Conservation (phyloP, 2,113 vertebrate species). For the Ascaphus truei region DNA sequence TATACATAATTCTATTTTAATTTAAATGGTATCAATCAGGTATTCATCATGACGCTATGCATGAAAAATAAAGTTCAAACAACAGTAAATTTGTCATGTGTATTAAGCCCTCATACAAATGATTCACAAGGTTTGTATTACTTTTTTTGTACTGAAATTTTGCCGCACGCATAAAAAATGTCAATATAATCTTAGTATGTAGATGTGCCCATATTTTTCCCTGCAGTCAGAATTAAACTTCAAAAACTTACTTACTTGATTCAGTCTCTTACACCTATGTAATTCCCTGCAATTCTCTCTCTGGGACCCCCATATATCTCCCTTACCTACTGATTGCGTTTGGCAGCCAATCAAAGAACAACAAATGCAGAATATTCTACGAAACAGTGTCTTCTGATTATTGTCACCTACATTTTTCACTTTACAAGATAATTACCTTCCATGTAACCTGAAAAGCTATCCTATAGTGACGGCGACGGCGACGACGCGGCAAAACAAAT, state of each 20-base stretch:
- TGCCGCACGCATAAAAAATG: no score
- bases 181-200: no score
- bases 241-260: neutral
- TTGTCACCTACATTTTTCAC: neutral
- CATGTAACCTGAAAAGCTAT: constrained; percentile 16
- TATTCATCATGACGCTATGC: no score
- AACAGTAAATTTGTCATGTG: no score
- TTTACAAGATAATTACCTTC: neutral
- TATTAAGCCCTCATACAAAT: no score
- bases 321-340: neutral
- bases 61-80: no score
- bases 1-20: no score
- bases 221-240: neutral
- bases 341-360: constrained; percentile 7
- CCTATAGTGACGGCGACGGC: no score
- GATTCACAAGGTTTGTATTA: no score
- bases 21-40: no score
- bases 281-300: neutral
- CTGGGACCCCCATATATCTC: neutral
- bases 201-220: neutral
- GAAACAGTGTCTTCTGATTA: constrained; percentile 7
- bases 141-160: no score
- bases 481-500: no score
- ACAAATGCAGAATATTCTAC: neutral
- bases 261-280: neutral